These are phyloP conservation scores for Enteromius afrohamiltoni DNA, from an alignment of 2,797 vertebrate genomes.

Conservation along the genomic window DNA sequence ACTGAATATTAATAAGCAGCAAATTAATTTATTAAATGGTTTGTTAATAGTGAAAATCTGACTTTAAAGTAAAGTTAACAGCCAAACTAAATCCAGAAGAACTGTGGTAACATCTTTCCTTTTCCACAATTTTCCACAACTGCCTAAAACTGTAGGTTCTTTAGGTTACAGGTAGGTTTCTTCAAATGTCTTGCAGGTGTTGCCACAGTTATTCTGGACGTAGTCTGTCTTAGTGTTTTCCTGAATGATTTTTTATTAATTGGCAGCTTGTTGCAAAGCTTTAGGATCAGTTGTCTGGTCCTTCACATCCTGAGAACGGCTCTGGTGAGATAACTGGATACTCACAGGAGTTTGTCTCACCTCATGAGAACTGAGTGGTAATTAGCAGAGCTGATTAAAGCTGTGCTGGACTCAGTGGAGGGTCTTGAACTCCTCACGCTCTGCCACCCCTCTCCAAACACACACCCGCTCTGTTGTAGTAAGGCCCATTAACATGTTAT, in stretches of 20 bases:
- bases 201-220: no score
- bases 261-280: constrained; percentile 1
- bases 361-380: constrained; percentile 35
- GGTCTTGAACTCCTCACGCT: constrained; percentile 12
- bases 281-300: constrained; percentile 4
- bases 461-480: constrained; percentile 43
- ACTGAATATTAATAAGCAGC: no score
- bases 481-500: constrained; percentile 63
- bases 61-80: no score
- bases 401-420: constrained; percentile 12
- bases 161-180: no score
- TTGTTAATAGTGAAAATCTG: no score
- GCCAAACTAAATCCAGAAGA: no score
- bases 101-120: no score
- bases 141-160: no score
- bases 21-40: no score
- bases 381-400: constrained; percentile 53
- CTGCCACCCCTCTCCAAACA: constrained; percentile 22
- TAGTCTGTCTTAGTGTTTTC: not conserved
- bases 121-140: no score
- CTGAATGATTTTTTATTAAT: not conserved
- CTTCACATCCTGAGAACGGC: not conserved
- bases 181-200: no score
- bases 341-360: not conserved
- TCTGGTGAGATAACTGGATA: constrained; percentile 15